Conservation (phyloP, 2,797 vertebrate genomes). For the Apogon hyalosoma region DNA sequence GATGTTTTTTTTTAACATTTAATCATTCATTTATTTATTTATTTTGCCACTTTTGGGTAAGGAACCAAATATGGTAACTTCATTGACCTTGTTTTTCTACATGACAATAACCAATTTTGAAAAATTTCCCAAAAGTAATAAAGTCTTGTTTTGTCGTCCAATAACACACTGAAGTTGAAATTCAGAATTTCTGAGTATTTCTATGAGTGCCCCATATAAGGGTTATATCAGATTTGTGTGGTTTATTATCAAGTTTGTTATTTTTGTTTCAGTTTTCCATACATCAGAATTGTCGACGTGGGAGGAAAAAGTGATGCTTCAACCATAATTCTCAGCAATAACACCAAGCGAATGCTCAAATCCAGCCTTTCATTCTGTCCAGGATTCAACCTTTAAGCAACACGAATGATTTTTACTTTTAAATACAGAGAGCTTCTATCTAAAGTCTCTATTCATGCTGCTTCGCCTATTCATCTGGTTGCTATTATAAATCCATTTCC, state of each 20-base stretch:
- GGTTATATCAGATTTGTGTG: slow-evolving; percentile 13
- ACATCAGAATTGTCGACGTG: slow-evolving; percentile 9
- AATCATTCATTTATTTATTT: too few species aligned
- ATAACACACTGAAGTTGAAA: too few species aligned
- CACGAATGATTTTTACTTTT: slow-evolving; percentile 27
- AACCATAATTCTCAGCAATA: not conserved
- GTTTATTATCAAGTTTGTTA: slow-evolving; percentile 16
- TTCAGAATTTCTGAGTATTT: too few species aligned
- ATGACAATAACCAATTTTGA: too few species aligned
- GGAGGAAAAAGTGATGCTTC: not conserved
- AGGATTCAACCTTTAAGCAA: slow-evolving; percentile 36
- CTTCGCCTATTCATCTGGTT: slow-evolving; percentile 46
- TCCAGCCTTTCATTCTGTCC: slow-evolving; percentile 12
- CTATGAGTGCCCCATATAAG: too few species aligned
- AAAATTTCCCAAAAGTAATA: too few species aligned
- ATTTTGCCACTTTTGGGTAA: too few species aligned
- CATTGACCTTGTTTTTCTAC: too few species aligned
- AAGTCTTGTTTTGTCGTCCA: too few species aligned
- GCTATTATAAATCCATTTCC: slow-evolving; percentile 32
- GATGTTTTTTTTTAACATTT: too few species aligned
- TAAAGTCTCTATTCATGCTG: slow-evolving; percentile 41
- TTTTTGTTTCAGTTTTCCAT: slow-evolving; percentile 10
- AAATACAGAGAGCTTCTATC: slow-evolving; percentile 29
- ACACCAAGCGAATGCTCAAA: slow-evolving; percentile 20
- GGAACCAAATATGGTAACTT: not conserved